Evolutionary conservation across 2,888 invertebrate species (phyloP).

Genomic region (Dorcus parallelipipedus): DNA sequence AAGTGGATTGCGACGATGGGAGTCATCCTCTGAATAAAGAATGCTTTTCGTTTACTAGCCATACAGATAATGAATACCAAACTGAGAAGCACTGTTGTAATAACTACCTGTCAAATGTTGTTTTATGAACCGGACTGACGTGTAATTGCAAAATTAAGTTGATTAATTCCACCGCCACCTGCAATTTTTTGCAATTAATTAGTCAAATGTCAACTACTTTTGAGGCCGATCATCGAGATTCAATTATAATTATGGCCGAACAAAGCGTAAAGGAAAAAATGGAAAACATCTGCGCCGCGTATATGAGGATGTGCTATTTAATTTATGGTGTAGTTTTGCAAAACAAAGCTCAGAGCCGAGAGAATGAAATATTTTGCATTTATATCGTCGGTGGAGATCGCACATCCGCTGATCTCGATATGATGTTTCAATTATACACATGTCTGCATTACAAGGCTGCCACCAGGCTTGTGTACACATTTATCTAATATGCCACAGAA

Average conservation of each 20-base stretch:
- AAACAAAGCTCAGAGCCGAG: background rate
- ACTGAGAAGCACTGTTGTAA: slow-evolving; percentile 19
- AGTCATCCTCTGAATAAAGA: no score
- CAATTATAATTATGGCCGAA: slow-evolving; percentile 1
- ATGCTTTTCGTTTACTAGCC: no score
- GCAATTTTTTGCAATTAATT: slow-evolving; percentile 33
- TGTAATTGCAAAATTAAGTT: slow-evolving; percentile 23
- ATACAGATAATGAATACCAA: no score
- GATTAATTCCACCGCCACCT: slow-evolving; percentile 30
- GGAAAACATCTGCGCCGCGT: background rate
- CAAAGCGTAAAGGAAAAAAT: slow-evolving; percentile 1
- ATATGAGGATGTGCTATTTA: background rate
- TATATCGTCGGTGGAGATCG: slow-evolving; percentile 2
- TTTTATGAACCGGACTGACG: slow-evolving; percentile 27
- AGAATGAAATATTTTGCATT: background rate
- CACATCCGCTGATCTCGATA: slow-evolving; percentile 3
- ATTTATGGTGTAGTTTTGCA: slow-evolving; percentile 1
- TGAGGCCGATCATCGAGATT: slow-evolving; percentile 1
- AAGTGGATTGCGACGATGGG: no score
- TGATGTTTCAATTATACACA: slow-evolving; percentile 2
- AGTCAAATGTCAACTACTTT: slow-evolving; percentile 14
- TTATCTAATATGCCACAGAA: background rate
- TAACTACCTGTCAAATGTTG: slow-evolving; percentile 28
- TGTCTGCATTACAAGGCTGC: background rate
- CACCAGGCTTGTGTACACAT: background rate